A percentile compares a stretch with the other conserved stretches of the same genome.
Evolutionary conservation across 2,797 vertebrate species (phyloP).

Genomic region (Vultur gryphus): DNA sequence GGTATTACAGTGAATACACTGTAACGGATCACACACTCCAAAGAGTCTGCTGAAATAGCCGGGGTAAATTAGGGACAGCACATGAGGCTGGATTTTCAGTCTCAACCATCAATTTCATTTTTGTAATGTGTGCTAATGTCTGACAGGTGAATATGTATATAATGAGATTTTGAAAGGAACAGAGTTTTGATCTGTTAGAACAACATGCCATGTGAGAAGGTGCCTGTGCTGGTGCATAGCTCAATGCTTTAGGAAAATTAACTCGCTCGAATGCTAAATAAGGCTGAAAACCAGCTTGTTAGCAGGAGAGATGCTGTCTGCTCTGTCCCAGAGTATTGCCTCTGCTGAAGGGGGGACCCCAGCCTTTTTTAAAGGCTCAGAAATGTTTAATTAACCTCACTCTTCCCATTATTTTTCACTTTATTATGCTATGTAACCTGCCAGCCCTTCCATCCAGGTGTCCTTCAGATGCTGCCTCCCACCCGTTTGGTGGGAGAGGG

Average conservation of each 20-base stretch:
- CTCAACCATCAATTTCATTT: background rate
- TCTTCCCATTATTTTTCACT: background rate
- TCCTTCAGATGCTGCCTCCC: background rate
- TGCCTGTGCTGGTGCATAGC: background rate
- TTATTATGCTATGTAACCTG: background rate
- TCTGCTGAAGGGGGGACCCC: background rate
- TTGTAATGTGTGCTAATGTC: background rate
- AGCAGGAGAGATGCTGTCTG: background rate
- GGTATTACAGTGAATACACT: rapidly evolving
- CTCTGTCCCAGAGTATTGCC: background rate
- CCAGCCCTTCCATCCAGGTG: background rate
- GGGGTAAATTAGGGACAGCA: background rate
- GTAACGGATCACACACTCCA: background rate
- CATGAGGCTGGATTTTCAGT: background rate
- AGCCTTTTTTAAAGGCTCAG: background rate
- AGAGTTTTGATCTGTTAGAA: background rate
- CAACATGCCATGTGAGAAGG: background rate
- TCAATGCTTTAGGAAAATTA: background rate
- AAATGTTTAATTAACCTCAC: background rate
- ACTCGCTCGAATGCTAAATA: background rate
- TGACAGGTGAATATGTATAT: slow-evolving; percentile 20
- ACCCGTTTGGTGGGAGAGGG: background rate
- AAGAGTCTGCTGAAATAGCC: background rate
- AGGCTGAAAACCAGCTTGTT: background rate
- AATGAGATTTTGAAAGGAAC: slow-evolving; percentile 8